Evolutionary conservation across 2,113 vertebrate species (phyloP).

Genomic region (Oophaga pumilio): DNA sequence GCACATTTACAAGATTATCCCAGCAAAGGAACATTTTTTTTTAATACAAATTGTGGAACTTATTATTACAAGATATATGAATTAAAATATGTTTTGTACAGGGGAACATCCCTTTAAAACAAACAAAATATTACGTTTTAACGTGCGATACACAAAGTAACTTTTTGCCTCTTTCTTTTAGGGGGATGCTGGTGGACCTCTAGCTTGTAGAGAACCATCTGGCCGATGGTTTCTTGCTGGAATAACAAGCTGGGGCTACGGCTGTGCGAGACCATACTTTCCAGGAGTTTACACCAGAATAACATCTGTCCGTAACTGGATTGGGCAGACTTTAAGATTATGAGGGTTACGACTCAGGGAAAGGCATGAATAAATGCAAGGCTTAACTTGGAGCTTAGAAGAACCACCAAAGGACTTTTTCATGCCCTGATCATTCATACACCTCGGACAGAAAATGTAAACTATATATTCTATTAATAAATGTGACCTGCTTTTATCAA

Average conservation of each 20-base stretch:
- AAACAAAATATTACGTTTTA: neutral
- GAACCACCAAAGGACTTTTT: conserved; percentile 13
- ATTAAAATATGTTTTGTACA: no score
- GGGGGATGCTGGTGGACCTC: conserved; percentile 92
- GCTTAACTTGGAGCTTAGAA: neutral
- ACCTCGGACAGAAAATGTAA: conserved; percentile 51
- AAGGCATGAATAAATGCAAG: neutral
- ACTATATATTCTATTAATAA: conserved; percentile 65
- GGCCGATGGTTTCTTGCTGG: conserved; percentile 93
- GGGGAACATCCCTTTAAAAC: no score
- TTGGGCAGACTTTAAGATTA: conserved; percentile 79
- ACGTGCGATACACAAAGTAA: neutral
- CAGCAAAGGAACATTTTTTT: no score
- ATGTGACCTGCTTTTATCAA: conserved; percentile 58
- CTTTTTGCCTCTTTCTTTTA: conserved; percentile 62
- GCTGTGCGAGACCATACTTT: conserved; percentile 84
- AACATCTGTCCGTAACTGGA: conserved; percentile 85
- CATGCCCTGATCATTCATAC: conserved; percentile 35
- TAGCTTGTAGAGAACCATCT: conserved; percentile 83
- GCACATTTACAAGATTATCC: no score
- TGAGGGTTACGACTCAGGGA: conserved; percentile 65
- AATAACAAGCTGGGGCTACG: conserved; percentile 95
- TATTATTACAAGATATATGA: no score
- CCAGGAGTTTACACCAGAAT: conserved; percentile 91
- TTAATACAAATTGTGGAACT: no score